A percentile compares a stretch with the other conserved stretches of the same genome.
Conservation (phyloP, 2,113 vertebrate species). For the Halcyon malimbica region DNA sequence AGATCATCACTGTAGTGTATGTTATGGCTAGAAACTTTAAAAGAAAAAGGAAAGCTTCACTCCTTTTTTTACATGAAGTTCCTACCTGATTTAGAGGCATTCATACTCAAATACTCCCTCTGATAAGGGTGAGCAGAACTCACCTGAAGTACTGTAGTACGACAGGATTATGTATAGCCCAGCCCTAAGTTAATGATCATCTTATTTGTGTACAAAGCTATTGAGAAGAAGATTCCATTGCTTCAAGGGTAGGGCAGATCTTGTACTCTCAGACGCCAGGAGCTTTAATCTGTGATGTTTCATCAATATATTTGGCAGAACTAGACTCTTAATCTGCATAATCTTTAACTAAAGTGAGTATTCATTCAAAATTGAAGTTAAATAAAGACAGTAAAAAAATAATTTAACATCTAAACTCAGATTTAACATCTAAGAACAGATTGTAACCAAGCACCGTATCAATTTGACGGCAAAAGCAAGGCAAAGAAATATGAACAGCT, state of each 20-base stretch:
- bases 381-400: background rate
- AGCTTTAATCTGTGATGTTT: background rate
- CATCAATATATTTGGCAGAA: background rate
- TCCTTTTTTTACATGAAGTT: background rate
- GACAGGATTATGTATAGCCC: background rate
- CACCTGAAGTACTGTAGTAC: background rate
- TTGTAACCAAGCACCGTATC: background rate
- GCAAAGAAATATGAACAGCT: conserved; percentile 1
- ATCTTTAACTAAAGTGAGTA: background rate
- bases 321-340: background rate
- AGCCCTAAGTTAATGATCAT: background rate
- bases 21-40: background rate
- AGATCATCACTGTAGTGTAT: background rate
- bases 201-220: background rate
- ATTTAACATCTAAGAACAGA: conserved; percentile 9
- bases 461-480: conserved; percentile 5
- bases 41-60: background rate
- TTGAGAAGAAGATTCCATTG: background rate
- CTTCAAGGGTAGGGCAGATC: background rate
- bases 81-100: background rate
- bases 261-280: background rate
- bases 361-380: conserved; percentile 18
- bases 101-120: background rate
- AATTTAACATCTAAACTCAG: conserved; percentile 6
- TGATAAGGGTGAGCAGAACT: background rate